A percentile compares a stretch with the other conserved stretches of the same genome.
Conservation (phyloP, 2,888 invertebrate genomes). For the Ichneumon xanthorius region DNA sequence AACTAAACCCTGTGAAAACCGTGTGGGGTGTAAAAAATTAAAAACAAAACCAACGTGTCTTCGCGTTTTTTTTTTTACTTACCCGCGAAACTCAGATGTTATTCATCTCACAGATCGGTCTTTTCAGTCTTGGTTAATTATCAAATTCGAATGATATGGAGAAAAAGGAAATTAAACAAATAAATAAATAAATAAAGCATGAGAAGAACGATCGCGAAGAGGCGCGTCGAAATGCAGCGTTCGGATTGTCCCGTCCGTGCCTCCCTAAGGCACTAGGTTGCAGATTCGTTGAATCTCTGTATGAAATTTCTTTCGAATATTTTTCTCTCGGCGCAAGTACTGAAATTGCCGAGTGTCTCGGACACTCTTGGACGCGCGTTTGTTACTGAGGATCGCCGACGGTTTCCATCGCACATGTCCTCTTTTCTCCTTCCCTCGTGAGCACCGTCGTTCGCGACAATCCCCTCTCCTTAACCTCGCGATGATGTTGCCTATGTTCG, state of each 20-base stretch:
- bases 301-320: background rate
- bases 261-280: background rate
- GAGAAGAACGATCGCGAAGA: background rate
- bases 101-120: background rate
- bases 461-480: conserved; percentile 51
- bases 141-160: background rate
- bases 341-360: conserved; percentile 30
- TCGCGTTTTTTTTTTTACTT: background rate
- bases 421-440: conserved; percentile 72
- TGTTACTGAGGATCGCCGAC: conserved; percentile 66
- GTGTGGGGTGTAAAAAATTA: background rate
- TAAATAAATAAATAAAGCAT: background rate
- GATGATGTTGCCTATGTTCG: conserved; percentile 28
- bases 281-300: background rate
- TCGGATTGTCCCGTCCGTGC: background rate
- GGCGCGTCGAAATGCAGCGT: background rate
- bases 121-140: conserved; percentile 8
- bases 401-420: conserved; percentile 70
- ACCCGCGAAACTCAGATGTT: conserved; percentile 6
- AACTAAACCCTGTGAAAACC: no score
- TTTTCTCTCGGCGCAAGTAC: background rate
- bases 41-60: background rate
- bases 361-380: conserved; percentile 51
- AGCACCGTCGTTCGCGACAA: conserved; percentile 61
- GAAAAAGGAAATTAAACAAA: background rate